Evolutionary conservation across 1,140 invertebrate species (phyloP).

Genomic region (Heliconius nattereri): DNA sequence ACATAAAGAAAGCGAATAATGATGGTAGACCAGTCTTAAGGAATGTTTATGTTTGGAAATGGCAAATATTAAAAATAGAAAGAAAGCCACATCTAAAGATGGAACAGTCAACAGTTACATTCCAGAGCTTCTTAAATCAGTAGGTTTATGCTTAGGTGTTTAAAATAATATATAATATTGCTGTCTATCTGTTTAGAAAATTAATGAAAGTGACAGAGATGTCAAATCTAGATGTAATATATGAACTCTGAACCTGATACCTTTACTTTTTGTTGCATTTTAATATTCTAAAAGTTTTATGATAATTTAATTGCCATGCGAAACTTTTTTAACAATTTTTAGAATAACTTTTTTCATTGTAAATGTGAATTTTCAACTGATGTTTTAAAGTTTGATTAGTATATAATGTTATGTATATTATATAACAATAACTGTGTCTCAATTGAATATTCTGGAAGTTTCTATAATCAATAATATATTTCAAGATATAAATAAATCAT

Average conservation of each 20-base stretch:
- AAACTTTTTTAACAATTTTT: neutral
- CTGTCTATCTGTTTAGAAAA: conserved; percentile 23
- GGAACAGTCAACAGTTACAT: conserved; percentile 28
- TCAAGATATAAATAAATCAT: neutral
- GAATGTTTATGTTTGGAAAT: neutral
- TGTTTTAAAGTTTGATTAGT: neutral
- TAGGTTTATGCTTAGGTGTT: conserved; percentile 39
- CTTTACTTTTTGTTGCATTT: neutral
- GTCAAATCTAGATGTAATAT: conserved; percentile 13
- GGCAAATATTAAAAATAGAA: neutral
- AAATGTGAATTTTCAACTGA: conserved; percentile 3
- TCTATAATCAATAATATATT: neutral
- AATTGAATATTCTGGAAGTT: neutral
- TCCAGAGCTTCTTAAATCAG: conserved; percentile 46
- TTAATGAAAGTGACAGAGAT: conserved; percentile 29
- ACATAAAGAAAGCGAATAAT: neutral
- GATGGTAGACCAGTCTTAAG: neutral
- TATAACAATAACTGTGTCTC: neutral
- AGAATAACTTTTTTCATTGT: conserved; percentile 7
- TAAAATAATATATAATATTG: conserved; percentile 26
- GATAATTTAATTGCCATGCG: conserved; percentile 20
- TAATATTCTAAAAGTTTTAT: conserved; percentile 1
- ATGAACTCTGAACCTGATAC: neutral
- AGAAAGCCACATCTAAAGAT: neutral
- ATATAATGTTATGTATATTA: conserved; percentile 20